Base-by-base conservation (phyloP, 2,797 vertebrate species). In the Alcedo quadribrachys region DNA sequence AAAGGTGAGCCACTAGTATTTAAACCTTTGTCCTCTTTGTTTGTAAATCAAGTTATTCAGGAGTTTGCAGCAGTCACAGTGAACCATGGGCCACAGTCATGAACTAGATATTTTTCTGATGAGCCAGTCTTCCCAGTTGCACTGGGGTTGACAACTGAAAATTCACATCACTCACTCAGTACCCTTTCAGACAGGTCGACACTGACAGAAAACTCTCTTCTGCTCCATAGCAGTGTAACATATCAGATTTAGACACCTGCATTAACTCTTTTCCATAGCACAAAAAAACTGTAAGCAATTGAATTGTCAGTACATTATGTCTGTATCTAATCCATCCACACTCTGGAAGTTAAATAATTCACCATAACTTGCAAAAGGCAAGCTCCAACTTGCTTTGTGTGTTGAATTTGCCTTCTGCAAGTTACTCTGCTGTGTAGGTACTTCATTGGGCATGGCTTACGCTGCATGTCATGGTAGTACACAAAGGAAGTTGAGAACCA, bases 301-400 rank as follows among this genome's bases (percentile, higher is more conserved):
- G 32, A 78, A 77, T 61, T 76, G 65, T 35, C 33, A 69, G 2
- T 60, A 60, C 4, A 12, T 4, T 55, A 9, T 77, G 42, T 89
- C 90, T 85, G 61, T 94, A 63, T 85, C 77, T 89, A 78, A 84
- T 92, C 81, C 86, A 81, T 77, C 79, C 48, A 30, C 60, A 69
- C 73, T 83, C 80, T 92, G 60, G 65, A 95, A 95, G 90, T 90
- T 94, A 92, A 65, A 78, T 92, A 83, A 94, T 92, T 94, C 53
- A 73, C 74, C 85, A 28, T 93, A 81, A 74, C 90, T 92, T 89
- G 30, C 54, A 69, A 85, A 58, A 95, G 45, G 32, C 69, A 85
- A 60, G 13, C 61, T 93, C 54, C 75, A 85, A 42, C 67, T 91
- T 96, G 86, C 81, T 96, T 96, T 96, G 3, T 42, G 3, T 19